These are phyloP conservation scores for Paramormyrops hopkinsi DNA, from an alignment of 2,797 vertebrate genomes.

Conservation along the genomic window DNA sequence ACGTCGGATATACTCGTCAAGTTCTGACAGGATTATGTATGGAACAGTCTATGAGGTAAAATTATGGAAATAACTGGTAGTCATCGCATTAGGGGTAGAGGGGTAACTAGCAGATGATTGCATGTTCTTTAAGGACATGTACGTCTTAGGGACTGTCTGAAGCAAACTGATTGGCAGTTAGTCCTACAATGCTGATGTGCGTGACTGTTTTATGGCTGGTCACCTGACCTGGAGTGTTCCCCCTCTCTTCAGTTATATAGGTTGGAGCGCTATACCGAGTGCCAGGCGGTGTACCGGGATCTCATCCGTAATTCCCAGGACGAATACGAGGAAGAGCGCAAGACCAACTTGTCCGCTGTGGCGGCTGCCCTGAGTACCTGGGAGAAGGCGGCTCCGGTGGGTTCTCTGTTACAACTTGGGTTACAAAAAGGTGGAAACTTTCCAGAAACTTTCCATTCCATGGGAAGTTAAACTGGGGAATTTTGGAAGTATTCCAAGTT, in stretches of 20 bases:
- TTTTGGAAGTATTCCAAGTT: not conserved
- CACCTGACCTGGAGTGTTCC: constrained; percentile 14
- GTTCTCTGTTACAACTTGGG: constrained; percentile 14
- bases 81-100: not conserved
- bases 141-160: not conserved
- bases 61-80: not conserved
- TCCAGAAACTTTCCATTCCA: not conserved
- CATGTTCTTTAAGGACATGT: not conserved
- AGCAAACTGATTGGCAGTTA: not conserved
- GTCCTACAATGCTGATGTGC: not conserved
- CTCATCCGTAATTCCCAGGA: constrained; percentile 97
- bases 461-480: not conserved
- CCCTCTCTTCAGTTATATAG: constrained; percentile 74
- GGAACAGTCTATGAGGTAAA: not conserved
- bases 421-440: not conserved
- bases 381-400: constrained; percentile 76
- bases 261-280: constrained; percentile 85
- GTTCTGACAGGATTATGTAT: not conserved
- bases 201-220: not conserved
- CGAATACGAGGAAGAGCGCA: constrained; percentile 96
- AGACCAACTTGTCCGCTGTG: constrained; percentile 92
- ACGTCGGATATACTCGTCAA: not conserved
- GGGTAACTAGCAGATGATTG: not conserved
- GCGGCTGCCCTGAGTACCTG: constrained; percentile 88
- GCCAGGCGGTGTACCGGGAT: constrained; percentile 83